These are phyloP conservation scores for Melipona bicolor DNA, from an alignment of 2,888 invertebrate species.

Conservation along the genomic window DNA sequence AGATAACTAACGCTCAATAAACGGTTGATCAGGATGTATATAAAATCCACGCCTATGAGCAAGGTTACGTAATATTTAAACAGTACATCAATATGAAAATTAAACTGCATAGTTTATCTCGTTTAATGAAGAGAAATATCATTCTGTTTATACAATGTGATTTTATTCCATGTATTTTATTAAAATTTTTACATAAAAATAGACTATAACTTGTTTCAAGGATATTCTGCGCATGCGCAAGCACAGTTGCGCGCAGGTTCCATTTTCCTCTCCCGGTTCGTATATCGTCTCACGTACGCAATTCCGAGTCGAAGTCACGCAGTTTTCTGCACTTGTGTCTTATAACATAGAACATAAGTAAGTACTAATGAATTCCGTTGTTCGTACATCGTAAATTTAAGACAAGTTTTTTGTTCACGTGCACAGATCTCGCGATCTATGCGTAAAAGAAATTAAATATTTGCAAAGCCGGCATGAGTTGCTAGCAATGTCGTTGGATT, in stretches of 20 bases:
- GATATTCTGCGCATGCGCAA: conserved; percentile 67
- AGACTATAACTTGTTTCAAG: conserved; percentile 18
- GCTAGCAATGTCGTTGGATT: conserved; percentile 74
- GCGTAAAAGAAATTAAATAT: conserved; percentile 5
- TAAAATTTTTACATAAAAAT: conserved; percentile 20
- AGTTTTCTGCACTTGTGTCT: conserved; percentile 71
- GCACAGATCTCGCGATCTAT: not conserved
- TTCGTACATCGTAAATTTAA: not conserved
- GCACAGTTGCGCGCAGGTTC: conserved; percentile 48
- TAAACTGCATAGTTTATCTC: not conserved
- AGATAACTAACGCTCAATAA: conserved; percentile 56
- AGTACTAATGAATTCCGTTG: conserved; percentile 66
- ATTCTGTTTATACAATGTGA: not conserved
- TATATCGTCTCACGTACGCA: conserved; percentile 69
- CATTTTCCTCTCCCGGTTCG: conserved; percentile 54
- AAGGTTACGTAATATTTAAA: conserved; percentile 63
- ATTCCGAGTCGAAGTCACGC: conserved; percentile 67
- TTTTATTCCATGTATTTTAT: conserved; percentile 21
- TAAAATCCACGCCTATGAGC: conserved; percentile 62
- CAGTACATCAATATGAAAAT: conserved; percentile 36
- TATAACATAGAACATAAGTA: conserved; percentile 71
- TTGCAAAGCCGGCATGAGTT: conserved; percentile 72
- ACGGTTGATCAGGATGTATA: conserved; percentile 44
- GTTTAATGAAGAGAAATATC: not conserved
- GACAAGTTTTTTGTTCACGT: not conserved